Evolutionary conservation across 2,113 vertebrate genomes (phyloP).

Genomic region (Aegithalos caudatus): DNA sequence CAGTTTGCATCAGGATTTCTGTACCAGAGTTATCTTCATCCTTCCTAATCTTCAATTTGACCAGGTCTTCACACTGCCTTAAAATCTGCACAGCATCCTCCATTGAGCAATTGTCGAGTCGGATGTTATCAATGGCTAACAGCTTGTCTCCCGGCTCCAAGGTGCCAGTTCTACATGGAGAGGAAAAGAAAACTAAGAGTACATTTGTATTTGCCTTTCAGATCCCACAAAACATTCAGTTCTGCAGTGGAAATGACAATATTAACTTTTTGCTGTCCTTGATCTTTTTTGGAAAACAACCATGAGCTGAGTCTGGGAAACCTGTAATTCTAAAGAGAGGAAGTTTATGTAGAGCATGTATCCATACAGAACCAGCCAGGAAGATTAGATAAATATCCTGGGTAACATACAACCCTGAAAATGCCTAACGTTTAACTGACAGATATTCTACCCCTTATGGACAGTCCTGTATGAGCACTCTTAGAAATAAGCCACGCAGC

Average conservation of each 20-base stretch:
- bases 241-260: background rate
- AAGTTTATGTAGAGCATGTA: background rate
- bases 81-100: constrained; percentile 94
- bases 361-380: background rate
- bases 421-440: background rate
- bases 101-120: constrained; percentile 91
- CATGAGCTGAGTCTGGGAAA: background rate
- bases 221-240: background rate
- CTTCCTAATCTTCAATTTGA: constrained; percentile 94
- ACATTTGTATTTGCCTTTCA: constrained; percentile 36
- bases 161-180: constrained; percentile 85
- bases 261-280: constrained; percentile 1
- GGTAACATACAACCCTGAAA: background rate
- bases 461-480: background rate
- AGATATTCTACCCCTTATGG: background rate
- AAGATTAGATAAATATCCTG: background rate
- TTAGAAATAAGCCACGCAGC: background rate
- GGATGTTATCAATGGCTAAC: constrained; percentile 93
- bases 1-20: constrained; percentile 31
- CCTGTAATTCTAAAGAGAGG: background rate
- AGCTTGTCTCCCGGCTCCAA: constrained; percentile 94
- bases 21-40: constrained; percentile 97
- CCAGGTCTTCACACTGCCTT: constrained; percentile 93
- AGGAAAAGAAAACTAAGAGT: background rate
- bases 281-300: background rate